Conservation (phyloP, 2,113 vertebrate species). For the Paratilapia polleni region DNA sequence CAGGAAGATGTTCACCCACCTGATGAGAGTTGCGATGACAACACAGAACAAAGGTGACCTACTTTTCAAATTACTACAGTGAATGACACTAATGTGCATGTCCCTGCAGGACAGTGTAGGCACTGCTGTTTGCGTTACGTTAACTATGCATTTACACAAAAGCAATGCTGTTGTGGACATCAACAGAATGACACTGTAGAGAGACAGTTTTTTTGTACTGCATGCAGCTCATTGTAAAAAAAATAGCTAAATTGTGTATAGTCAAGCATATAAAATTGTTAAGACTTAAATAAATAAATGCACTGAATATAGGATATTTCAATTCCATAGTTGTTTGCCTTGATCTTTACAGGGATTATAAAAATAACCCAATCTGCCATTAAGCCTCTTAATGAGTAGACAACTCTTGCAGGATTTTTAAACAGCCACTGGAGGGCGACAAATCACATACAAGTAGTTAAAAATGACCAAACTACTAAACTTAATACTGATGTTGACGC, state of each 20-base stretch:
- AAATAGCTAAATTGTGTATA: not conserved
- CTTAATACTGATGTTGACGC: not conserved
- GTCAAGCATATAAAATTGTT: not conserved
- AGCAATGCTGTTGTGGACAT: not conserved
- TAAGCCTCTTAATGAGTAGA: not conserved
- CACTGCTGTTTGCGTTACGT: not conserved
- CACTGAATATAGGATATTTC: not conserved
- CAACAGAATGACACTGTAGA: not conserved
- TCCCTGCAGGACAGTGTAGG: not conserved
- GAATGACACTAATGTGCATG: not conserved
- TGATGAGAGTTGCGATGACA: not conserved
- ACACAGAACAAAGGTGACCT: not conserved
- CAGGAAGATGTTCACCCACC: slow-evolving; percentile 86
- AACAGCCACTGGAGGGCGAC: slow-evolving; percentile 31
- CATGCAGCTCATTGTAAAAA: not conserved
- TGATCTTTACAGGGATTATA: not conserved
- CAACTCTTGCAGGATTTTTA: not conserved
- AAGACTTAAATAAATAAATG: not conserved
- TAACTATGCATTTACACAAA: not conserved
- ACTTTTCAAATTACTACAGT: not conserved
- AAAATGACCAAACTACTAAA: slow-evolving; percentile 20
- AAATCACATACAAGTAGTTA: not conserved
- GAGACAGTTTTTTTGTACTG: fast-evolving
- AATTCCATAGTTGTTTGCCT: not conserved
- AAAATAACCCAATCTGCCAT: not conserved